Evolutionary conservation across 2,888 invertebrate species (phyloP).

Genomic region (Augochlorella aurata): DNA sequence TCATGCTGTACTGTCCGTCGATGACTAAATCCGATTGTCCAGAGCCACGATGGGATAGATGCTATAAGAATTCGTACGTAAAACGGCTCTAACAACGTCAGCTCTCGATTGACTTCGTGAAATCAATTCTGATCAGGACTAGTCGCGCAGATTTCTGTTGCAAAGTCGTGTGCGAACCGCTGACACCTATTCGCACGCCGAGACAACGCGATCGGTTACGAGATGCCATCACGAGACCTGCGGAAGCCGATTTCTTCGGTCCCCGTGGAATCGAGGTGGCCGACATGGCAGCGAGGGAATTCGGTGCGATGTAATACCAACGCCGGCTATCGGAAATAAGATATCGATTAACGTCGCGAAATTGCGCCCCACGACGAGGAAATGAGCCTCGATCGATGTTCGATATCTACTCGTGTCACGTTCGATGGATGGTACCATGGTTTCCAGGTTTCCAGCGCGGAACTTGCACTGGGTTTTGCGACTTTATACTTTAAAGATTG

Average conservation of each 20-base stretch:
- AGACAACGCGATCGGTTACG: constrained; percentile 28
- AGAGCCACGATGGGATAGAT: too few relatives aligned
- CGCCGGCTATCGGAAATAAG: constrained; percentile 34
- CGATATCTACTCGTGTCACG: constrained; percentile 26
- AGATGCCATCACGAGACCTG: constrained; percentile 36
- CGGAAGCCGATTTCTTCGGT: constrained; percentile 20
- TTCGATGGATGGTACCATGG: constrained; percentile 1
- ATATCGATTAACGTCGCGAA: constrained; percentile 47
- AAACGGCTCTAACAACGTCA: too few relatives aligned
- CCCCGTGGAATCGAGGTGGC: constrained; percentile 32
- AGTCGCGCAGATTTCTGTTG: too few relatives aligned
- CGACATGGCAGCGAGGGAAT: constrained; percentile 11
- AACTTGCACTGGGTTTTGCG: neutral
- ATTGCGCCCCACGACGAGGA: constrained; percentile 18
- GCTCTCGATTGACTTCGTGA: too few relatives aligned
- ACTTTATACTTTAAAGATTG: constrained; percentile 7
- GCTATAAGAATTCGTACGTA: too few relatives aligned
- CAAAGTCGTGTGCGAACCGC: constrained; percentile 33
- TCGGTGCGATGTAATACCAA: neutral
- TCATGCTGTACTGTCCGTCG: too few relatives aligned
- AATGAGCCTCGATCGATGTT: constrained; percentile 33
- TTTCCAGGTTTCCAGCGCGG: neutral
- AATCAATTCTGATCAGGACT: too few relatives aligned
- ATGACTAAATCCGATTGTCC: too few relatives aligned
- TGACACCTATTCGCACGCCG: constrained; percentile 31